Evolutionary conservation across 2,888 invertebrate species (phyloP).

Genomic region (Meteorus cinctellus): DNA sequence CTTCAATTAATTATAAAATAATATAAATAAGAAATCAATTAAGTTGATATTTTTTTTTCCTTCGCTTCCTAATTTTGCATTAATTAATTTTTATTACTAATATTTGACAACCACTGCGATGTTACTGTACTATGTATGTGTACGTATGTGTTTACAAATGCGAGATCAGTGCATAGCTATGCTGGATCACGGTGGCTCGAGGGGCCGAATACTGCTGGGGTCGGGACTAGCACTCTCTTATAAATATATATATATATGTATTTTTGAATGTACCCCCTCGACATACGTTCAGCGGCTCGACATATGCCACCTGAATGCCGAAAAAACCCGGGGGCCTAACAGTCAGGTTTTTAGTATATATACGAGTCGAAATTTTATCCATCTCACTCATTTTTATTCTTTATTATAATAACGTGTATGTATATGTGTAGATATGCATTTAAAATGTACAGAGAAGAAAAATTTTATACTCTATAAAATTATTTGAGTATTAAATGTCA

Average conservation of each 20-base stretch:
- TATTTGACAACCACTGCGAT: constrained; percentile 62
- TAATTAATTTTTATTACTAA: constrained; percentile 30
- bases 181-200: constrained; percentile 59
- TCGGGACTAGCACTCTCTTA: constrained; percentile 42
- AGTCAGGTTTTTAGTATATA: constrained; percentile 62
- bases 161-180: constrained; percentile 62
- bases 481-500: not conserved
- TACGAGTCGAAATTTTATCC: constrained; percentile 58
- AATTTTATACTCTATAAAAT: constrained; percentile 2
- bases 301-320: constrained; percentile 71
- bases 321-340: constrained; percentile 64
- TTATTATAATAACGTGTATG: not conserved
- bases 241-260: constrained; percentile 31
- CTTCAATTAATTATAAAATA: not conserved
- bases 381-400: not conserved
- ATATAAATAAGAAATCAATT: no score
- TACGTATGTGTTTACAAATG: constrained; percentile 26
- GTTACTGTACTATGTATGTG: constrained; percentile 20
- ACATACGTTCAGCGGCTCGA: constrained; percentile 58
- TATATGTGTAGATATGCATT: constrained; percentile 1
- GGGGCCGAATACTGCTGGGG: constrained; percentile 42
- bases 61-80: not conserved
- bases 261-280: constrained; percentile 49
- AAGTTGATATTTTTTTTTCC: not conserved
- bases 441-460: not conserved